These are phyloP conservation scores for Guaruba guarouba DNA, from an alignment of 2,113 vertebrate species.

Conservation along the genomic window DNA sequence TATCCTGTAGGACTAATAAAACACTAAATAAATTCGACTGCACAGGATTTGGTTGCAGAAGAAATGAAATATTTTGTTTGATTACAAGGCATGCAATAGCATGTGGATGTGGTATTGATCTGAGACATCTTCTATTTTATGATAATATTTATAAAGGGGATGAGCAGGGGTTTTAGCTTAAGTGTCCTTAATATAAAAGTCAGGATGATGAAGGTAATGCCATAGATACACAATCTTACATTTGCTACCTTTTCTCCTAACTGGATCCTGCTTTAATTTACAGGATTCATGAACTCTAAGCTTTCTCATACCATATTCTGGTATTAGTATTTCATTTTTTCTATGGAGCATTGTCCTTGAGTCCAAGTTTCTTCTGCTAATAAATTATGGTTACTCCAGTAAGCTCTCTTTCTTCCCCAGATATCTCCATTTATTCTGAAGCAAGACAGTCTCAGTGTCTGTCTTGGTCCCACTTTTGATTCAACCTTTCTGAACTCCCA, in stretches of 20 bases:
- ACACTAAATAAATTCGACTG: background rate
- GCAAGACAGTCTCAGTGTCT: background rate
- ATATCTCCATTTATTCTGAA: background rate
- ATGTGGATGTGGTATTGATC: background rate
- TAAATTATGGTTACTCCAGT: background rate
- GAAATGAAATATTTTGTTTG: conserved; percentile 13
- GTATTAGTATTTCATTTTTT: background rate
- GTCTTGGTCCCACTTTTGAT: background rate
- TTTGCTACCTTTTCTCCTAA: background rate
- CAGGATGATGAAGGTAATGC: background rate
- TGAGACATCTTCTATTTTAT: background rate
- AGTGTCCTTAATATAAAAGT: background rate
- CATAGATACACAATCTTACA: background rate
- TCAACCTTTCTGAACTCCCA: background rate
- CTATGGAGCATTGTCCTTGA: background rate
- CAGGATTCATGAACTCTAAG: background rate
- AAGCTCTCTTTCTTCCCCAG: background rate
- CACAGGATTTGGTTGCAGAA: background rate
- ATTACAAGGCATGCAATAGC: background rate
- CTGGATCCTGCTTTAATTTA: background rate
- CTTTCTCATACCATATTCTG: background rate
- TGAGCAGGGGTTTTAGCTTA: background rate
- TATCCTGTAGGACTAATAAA: background rate
- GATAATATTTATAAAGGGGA: background rate
- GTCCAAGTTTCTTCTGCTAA: background rate